Evolutionary conservation across 1,140 invertebrate genomes (phyloP), one percentile per base, ranked within the genome.

Genomic region (Drosophila bocqueti): DNA sequence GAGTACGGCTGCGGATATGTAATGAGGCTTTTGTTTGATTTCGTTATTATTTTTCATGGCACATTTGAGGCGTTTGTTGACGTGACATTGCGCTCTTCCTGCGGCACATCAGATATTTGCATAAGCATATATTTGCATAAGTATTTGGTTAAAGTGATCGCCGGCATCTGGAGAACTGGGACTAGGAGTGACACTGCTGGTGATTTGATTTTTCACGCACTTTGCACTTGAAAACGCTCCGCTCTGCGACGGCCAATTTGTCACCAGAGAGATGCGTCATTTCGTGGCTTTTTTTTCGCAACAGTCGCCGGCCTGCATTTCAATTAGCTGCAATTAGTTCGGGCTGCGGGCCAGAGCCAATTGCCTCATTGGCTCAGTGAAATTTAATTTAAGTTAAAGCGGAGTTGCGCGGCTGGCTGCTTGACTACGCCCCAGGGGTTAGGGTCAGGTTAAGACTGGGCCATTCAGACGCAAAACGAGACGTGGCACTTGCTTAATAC

Each of bases 71-170:
- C 45, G 57, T 49, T 34, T 52, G 54, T 76, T 87, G 81, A 87
- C 81, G 75, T 85, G 85, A 50, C 85, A 89, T 89, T 90, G 85
- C 18, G 66, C 68, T 79, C 85, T 89, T 89, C 85, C 85, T 89
- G 85, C 75, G 85, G 72, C 81, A 63, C 63, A 78, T 69, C 66
- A 55, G n/a, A 31, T 42, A 81, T 89, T 89, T 84, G 65, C 74
- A 89, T 89, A 89, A 84, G 69, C 54, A 66, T n/a, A 50, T 40
- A 81, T 89, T 89, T 84, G 65, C 85, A 90, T 90, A 90, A 82
- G 71, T 45, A 61, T 83, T 87, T 87, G 83, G 84, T 47, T 84
- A 78, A 68, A 71, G 60, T 72, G 49, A 87, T 81, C 65, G 72
- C 15, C 9, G 36, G 52, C 65, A 76, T 57, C 64, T 79, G 59